A percentile compares a stretch with the other conserved stretches of the same genome.
phyloP scores from a whole-genome alignment of 2,888 invertebrate species.

The Parnassius orleans region DNA sequence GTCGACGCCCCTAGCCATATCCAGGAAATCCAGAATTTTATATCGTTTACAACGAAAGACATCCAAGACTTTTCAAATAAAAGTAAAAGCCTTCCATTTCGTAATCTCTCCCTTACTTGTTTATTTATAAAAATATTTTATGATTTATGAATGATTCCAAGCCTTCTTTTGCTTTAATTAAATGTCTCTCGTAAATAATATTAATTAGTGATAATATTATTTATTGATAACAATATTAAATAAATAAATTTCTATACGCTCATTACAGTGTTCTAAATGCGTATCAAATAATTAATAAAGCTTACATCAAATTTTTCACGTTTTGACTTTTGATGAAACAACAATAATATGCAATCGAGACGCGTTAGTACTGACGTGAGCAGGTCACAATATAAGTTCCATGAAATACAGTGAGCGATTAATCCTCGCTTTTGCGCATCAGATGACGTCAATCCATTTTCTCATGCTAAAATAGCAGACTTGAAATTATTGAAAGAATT shows the following conservation, averaged over 20 bases:
- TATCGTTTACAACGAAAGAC: not conserved
- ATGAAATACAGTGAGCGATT: conserved; percentile 22
- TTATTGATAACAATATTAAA: too few relatives aligned
- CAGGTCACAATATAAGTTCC: conserved; percentile 20
- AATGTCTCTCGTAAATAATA: too few relatives aligned
- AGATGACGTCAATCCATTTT: conserved; percentile 27
- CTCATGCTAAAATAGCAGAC: too few relatives aligned
- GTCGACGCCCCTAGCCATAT: conserved; percentile 49
- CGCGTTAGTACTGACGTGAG: conserved; percentile 32
- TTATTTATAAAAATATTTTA: too few relatives aligned
- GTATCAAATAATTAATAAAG: conserved; percentile 6
- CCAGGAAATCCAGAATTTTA: conserved; percentile 23
- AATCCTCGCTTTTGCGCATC: conserved; percentile 21
- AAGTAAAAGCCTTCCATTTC: too few relatives aligned
- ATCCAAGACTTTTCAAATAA: too few relatives aligned
- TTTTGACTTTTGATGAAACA: conserved; percentile 29
- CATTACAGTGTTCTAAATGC: conserved; percentile 10
- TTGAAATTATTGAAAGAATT: too few relatives aligned
- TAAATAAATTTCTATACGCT: not conserved
- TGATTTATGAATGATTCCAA: too few relatives aligned
- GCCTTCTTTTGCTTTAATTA: too few relatives aligned
- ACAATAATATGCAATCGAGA: conserved; percentile 43
- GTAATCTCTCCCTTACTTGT: too few relatives aligned
- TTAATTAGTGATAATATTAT: too few relatives aligned
- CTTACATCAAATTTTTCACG: conserved; percentile 9